Evolutionary conservation across 2,797 vertebrate genomes (phyloP), one percentile per base, ranked within the genome.

Genomic region (Cygnus olor): DNA sequence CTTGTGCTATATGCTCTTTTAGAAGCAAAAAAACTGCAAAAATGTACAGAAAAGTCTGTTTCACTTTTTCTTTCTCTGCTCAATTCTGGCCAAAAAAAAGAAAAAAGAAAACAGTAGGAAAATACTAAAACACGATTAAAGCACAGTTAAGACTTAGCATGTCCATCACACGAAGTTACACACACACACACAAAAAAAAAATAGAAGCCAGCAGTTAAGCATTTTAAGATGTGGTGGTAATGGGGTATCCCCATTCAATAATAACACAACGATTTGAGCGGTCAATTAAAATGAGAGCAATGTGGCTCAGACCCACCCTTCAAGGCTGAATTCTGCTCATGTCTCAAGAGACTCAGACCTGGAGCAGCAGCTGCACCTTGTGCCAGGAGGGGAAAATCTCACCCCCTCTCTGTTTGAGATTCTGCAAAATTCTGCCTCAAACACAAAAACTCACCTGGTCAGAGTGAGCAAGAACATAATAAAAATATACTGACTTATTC

Each of bases 31-130:
- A 34, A 8, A 44, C 2, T 57, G 14, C 5, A 32, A 66, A 76
- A 36, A 76, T 27, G 49, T 9, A 5, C 63, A 58, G 12, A 40
- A 56, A 38, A 27, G 2, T 44, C 21, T 63, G 45, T 45, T 2
- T 0, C 8, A 12, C 34, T 72, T 14, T 66, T 27, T 18, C 3
- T 14, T 20, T 15, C 64, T 38, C 60, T 88, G 80, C 74, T 93
- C 42, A 70, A 44, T 20, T 93, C 78, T 82, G 42, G 14, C 14
- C 32, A 85, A 78, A 89, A 95, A 85, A 87, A 88, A 47, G 28
- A 85, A 78, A 87, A 96, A 85, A 86, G 88, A 90, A 27, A 38
- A 38, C 38, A 10, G 72, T 74, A 80, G 34, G 18, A 90, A 92
- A 88, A 77, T 54, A 60, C 16, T 61, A 65, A 66, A 83, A 28